phyloP scores from a whole-genome alignment of 1,140 invertebrate genomes.

The Limonius californicus region DNA sequence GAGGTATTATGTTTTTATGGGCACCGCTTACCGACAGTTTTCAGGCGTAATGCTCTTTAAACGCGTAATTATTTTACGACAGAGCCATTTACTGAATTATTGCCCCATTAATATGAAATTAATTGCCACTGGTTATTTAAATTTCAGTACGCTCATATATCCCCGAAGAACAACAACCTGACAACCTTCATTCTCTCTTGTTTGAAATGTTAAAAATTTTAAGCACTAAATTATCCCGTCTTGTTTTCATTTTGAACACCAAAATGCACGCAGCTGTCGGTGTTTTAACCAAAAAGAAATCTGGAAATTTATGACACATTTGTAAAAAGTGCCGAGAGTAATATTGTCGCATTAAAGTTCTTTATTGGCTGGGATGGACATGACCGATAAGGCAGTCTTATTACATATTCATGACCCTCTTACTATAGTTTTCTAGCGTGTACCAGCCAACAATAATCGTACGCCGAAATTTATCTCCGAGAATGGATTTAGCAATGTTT shows the following conservation, averaged over 20 bases:
- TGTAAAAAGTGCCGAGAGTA: constrained; percentile 5
- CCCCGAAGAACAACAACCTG: not conserved
- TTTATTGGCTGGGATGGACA: constrained; percentile 3
- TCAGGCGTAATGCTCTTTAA: too few species aligned
- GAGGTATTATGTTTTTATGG: too few species aligned
- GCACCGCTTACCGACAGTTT: too few species aligned
- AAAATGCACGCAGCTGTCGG: not conserved
- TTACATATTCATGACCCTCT: not conserved
- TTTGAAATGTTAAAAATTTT: not conserved
- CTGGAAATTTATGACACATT: constrained; percentile 13
- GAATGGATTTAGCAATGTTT: not conserved
- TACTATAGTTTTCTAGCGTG: not conserved
- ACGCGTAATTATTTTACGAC: too few species aligned
- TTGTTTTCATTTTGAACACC: not conserved
- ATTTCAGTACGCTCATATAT: not conserved
- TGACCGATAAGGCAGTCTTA: not conserved
- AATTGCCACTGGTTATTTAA: not conserved
- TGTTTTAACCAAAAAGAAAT: not conserved
- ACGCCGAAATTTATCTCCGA: not conserved
- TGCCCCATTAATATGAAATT: too few species aligned
- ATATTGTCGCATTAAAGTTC: constrained; percentile 1
- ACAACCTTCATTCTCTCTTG: not conserved
- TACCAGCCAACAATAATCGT: not conserved
- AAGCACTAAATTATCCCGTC: not conserved
- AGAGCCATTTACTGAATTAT: too few species aligned